phyloP scores from a whole-genome alignment of 2,113 vertebrate species.

The Micromys minutus region DNA sequence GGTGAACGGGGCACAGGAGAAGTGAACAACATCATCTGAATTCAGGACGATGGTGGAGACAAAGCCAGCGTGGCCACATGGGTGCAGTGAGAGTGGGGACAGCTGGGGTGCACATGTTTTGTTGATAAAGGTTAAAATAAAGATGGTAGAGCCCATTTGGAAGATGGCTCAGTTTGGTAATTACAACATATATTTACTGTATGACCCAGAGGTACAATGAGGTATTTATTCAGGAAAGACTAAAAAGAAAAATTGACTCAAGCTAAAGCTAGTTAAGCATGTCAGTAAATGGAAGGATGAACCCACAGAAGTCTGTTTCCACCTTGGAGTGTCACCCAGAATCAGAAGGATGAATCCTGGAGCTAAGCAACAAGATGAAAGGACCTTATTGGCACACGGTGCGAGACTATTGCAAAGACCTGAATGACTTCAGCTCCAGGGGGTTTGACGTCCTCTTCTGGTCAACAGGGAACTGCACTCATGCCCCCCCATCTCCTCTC shows the following conservation, averaged over 20 bases:
- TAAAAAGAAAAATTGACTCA: too few species aligned
- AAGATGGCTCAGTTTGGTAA: too few species aligned
- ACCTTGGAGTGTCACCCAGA: neutral
- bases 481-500: too few species aligned
- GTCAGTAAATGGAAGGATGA: too few species aligned
- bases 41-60: neutral
- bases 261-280: too few species aligned
- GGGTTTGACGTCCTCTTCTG: neutral
- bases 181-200: neutral
- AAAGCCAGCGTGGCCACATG: too few species aligned
- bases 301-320: neutral
- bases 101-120: neutral
- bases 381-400: too few species aligned
- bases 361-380: neutral
- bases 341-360: neutral
- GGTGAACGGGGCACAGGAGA: neutral
- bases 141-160: too few species aligned
- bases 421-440: neutral
- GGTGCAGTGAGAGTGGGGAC: neutral
- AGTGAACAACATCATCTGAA: neutral
- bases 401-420: neutral
- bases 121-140: neutral
- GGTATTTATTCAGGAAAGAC: neutral
- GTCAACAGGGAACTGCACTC: neutral
- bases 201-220: neutral